phyloP scores from a whole-genome alignment of 2,113 vertebrate species.

The Pyrgilauda ruficollis region DNA sequence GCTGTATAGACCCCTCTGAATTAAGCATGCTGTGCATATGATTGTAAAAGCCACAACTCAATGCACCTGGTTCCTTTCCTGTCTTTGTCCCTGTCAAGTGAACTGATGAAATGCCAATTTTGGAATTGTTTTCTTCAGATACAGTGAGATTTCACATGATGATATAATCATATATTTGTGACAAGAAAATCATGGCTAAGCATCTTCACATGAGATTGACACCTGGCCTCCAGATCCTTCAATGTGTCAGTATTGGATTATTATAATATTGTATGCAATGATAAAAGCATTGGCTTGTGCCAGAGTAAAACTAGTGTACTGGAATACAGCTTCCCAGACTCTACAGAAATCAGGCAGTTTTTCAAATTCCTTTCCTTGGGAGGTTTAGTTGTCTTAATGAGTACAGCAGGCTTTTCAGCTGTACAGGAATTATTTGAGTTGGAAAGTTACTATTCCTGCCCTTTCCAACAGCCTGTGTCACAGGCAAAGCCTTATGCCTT shows the following conservation, averaged over 20 bases:
- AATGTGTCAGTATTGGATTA: neutral
- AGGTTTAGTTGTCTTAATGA: neutral
- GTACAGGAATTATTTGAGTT: neutral
- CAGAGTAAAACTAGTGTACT: neutral
- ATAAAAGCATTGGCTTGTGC: neutral
- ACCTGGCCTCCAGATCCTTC: neutral
- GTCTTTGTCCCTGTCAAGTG: neutral
- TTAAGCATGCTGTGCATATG: neutral
- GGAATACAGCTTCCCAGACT: neutral
- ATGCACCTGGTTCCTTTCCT: neutral
- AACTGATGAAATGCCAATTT: neutral
- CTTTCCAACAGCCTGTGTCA: neutral
- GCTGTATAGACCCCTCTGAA: neutral
- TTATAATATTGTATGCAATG: neutral
- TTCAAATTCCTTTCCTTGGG: neutral
- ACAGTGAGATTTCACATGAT: neutral
- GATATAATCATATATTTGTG: neutral
- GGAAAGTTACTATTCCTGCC: neutral
- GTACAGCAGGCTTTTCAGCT: neutral
- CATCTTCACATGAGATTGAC: neutral
- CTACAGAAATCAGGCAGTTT: neutral
- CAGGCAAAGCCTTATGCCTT: neutral
- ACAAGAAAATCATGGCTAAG: neutral
- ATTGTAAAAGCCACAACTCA: neutral
- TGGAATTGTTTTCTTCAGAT: neutral